These are phyloP conservation scores for Pelagia noctiluca DNA, from an alignment of 30 jellyfish, hydroid and myxozoan species.

Conservation along the genomic window DNA sequence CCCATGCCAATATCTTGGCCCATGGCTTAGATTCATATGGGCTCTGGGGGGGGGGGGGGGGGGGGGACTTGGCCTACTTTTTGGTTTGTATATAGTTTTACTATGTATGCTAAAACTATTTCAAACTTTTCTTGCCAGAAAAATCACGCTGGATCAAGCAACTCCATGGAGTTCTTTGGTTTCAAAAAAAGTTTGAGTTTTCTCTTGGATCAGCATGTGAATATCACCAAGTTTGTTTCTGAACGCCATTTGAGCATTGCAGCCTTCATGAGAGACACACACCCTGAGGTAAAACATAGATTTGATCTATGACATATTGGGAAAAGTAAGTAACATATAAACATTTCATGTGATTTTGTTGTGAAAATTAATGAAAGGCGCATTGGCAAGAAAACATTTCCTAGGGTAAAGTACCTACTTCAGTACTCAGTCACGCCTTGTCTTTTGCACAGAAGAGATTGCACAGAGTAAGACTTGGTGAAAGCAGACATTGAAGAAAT, in stretches of 20 bases:
- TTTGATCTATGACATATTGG: slow-evolving; percentile 11
- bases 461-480: too few species aligned
- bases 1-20: too few species aligned
- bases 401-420: not conserved
- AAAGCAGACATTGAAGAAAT: too few species aligned
- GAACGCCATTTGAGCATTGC: slow-evolving; percentile 25
- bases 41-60: too few species aligned
- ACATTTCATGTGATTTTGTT: too few species aligned
- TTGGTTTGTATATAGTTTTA: too few species aligned
- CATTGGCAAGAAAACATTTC: not conserved
- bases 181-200: not conserved
- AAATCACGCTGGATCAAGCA: slow-evolving; percentile 20
- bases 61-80: too few species aligned
- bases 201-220: not conserved
- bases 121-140: slow-evolving; percentile 12
- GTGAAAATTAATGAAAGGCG: not conserved
- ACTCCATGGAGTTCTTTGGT: slow-evolving; percentile 19
- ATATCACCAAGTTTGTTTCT: slow-evolving; percentile 27
- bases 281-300: slow-evolving; percentile 9
- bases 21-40: too few species aligned
- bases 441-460: too few species aligned
- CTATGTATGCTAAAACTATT: too few species aligned
- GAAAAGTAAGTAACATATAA: slow-evolving; percentile 4
- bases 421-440: too few species aligned
- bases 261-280: slow-evolving; percentile 9